Evolutionary conservation across 1,140 invertebrate genomes (phyloP).

Genomic region (Paraescarpia echinospica): DNA sequence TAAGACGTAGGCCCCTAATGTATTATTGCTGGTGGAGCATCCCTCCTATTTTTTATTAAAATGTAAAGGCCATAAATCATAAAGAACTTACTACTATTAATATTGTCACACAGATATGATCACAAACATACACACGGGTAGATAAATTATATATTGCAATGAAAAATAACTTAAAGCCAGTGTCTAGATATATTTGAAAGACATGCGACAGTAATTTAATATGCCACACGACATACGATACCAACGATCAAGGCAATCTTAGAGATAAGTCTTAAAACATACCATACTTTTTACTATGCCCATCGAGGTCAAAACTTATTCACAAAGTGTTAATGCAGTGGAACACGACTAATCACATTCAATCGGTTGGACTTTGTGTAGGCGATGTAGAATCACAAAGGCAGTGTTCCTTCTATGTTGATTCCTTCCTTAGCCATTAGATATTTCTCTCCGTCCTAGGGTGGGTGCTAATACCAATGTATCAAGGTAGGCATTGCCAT

Average conservation of each 20-base stretch:
- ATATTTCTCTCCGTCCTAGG: too few species aligned
- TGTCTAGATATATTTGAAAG: background rate
- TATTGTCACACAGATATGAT: background rate
- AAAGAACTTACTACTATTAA: background rate
- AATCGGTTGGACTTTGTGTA: conserved; percentile 3
- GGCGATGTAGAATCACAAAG: too few species aligned
- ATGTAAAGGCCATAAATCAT: background rate
- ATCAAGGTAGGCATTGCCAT: too few species aligned
- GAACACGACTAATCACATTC: background rate
- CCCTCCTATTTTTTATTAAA: background rate
- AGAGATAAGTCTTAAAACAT: background rate
- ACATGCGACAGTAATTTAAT: background rate
- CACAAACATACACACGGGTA: background rate
- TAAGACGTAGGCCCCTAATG: background rate
- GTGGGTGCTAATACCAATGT: too few species aligned
- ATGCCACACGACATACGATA: background rate
- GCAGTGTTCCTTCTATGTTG: too few species aligned
- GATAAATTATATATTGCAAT: background rate
- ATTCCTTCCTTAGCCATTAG: too few species aligned
- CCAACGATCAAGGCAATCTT: background rate
- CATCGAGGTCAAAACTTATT: background rate
- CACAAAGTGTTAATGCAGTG: background rate
- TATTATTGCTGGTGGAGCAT: too few species aligned
- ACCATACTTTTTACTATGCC: background rate
- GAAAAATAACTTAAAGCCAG: background rate